phyloP scores from a whole-genome alignment of 30 jellyfish, hydroid and myxozoan species.

The Aurelia coerulea region DNA sequence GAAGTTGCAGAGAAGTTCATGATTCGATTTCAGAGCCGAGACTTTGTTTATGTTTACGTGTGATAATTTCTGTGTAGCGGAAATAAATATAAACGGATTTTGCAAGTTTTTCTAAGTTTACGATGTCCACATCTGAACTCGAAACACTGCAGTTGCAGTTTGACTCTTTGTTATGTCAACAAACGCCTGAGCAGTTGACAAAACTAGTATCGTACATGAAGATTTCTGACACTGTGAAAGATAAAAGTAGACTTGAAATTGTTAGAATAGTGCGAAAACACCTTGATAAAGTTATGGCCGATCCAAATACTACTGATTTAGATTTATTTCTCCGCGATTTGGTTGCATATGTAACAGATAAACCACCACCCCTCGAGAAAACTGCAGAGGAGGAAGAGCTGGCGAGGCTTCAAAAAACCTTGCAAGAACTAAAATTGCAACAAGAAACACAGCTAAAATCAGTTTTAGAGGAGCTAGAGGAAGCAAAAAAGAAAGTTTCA shows the following conservation, averaged over 20 bases:
- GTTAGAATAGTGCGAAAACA: not conserved
- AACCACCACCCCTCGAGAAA: not conserved
- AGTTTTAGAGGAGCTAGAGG: not conserved
- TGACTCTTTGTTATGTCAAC: not conserved
- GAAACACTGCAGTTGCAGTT: not conserved
- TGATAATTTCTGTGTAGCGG: not conserved
- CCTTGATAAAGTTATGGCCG: not conserved
- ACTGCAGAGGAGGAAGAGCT: not conserved
- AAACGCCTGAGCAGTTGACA: not conserved
- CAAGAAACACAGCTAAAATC: too few species aligned
- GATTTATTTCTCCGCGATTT: not conserved
- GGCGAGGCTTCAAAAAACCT: too few species aligned
- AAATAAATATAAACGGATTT: not conserved
- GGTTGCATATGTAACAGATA: not conserved
- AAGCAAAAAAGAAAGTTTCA: not conserved
- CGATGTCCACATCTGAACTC: not conserved
- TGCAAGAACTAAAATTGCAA: too few species aligned
- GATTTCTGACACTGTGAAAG: not conserved
- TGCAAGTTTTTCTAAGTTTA: not conserved
- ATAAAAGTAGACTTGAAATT: not conserved
- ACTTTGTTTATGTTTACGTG: not conserved
- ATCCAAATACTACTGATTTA: not conserved
- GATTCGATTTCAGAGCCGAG: constrained; percentile 1
- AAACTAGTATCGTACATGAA: not conserved
- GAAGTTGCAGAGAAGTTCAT: not conserved